A percentile compares a stretch with the other conserved stretches of the same genome.
These are phyloP conservation scores for Protomyctophum bolini DNA, from an alignment of 2,113 vertebrate species.

Conservation along the genomic window DNA sequence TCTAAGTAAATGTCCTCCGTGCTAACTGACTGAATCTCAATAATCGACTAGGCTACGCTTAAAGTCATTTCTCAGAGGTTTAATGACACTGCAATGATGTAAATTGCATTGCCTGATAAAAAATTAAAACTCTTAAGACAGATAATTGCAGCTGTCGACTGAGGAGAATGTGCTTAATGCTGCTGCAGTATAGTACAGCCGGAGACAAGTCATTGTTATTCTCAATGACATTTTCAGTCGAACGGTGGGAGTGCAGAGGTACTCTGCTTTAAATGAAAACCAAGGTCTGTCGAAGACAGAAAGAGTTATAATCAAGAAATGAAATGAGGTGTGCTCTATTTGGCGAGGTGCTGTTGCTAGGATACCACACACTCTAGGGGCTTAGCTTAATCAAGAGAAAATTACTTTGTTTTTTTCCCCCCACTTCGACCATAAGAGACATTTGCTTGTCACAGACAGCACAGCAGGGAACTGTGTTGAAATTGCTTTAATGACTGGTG, in stretches of 20 bases:
- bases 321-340: conserved; percentile 50
- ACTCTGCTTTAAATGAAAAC: conserved; percentile 29
- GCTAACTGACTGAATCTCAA: conserved; percentile 46
- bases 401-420: conserved; percentile 49
- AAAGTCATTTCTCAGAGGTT: conserved; percentile 43
- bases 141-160: conserved; percentile 53
- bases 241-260: conserved; percentile 17
- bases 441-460: conserved; percentile 27
- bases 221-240: conserved; percentile 51
- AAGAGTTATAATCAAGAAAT: conserved; percentile 51
- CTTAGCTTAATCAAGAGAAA: conserved; percentile 57
- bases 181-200: conserved; percentile 3
- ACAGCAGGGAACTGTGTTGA: conserved; percentile 29
- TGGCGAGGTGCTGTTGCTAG: conserved; percentile 61
- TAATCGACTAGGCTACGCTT: conserved; percentile 49
- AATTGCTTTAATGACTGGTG: conserved; percentile 22
- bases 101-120: conserved; percentile 10
- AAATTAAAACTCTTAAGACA: conserved; percentile 42
- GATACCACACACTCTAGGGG: conserved; percentile 49
- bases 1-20: conserved; percentile 22
- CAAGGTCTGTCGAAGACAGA: conserved; percentile 32
- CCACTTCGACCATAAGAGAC: conserved; percentile 9
- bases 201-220: conserved; percentile 32
- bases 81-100: conserved; percentile 56
- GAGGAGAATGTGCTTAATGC: conserved; percentile 45